Base-by-base conservation (phyloP, 2,797 vertebrate genomes). In the Pangasius djambal region DNA sequence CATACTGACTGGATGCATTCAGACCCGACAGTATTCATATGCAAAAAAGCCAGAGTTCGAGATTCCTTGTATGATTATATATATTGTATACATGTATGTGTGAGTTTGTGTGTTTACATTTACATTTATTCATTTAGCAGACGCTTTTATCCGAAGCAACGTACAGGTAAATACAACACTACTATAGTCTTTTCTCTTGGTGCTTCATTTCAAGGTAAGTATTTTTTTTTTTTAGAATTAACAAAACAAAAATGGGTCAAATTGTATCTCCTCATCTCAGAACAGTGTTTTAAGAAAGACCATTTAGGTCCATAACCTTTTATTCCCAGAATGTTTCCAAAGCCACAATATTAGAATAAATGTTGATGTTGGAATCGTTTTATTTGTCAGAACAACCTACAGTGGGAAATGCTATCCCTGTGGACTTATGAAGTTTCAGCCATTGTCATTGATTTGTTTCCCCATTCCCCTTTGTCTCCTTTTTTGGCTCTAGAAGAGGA, bases 1-100 rank as follows among this genome's bases (percentile, higher is more conserved):
- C 95, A 96, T 97, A 97, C 95, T 96, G 96, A 97, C 96, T 96
- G 95, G 92, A 92, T 92, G 94, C 96, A 97, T 97, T 97, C 96
- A 97, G 91, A 93, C 93, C 89, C 92, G 93, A 94, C 93, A 91
- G 52, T 94, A 97, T 97, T 97, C 96, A 97, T 96, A 97, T 97
- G 97, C 96, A 97, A 97, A 97, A 34, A 85, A 94, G 94, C 94
- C 95, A 94, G 94, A 94, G 94, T 93, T 93, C 91, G 93, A 85
- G 89, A 93, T 91, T 94, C 92, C 95, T 95, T 94, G 96, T 96
- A 95, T 93, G 93, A 91, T 86, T 92, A 89, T 55, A 85, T 37
- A 31, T 25, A 59, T 70, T 85, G 4, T 40, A 57, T 74, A 40
- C 50, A 55, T 61, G 61, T 28, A 63, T 48, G 61, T 15, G 59